Evolutionary conservation across 2,113 vertebrate genomes (phyloP).

Genomic region (Calyptommatus sinebrachiatus): DNA sequence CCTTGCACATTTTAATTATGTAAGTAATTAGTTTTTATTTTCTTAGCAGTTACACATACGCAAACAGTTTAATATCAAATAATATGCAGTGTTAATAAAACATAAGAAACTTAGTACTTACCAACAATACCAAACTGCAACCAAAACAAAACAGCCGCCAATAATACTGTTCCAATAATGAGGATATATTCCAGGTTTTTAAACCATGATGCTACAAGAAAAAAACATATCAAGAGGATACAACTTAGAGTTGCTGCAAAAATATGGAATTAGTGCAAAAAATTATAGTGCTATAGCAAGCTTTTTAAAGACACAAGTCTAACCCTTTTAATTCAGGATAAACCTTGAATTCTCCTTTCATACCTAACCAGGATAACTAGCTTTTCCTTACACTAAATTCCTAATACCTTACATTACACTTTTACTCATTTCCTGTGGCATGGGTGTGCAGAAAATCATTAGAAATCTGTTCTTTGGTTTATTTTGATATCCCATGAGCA

Average conservation of each 20-base stretch:
- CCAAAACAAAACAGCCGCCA: conserved; percentile 62
- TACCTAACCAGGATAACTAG: no score
- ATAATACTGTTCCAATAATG: conserved; percentile 58
- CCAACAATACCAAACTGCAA: conserved; percentile 65
- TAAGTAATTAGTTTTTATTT: background rate
- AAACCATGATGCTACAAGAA: conserved; percentile 68
- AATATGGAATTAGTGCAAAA: no score
- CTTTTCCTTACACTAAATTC: background rate
- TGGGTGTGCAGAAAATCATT: background rate
- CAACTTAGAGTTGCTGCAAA: background rate
- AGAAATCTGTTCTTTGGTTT: background rate
- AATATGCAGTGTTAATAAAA: conserved; percentile 23
- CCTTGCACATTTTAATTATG: background rate
- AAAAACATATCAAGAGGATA: conserved; percentile 8
- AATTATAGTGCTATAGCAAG: background rate
- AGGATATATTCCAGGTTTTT: conserved; percentile 59
- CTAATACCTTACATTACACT: background rate
- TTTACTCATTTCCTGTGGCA: background rate
- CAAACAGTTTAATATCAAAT: conserved; percentile 27
- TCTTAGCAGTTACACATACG: background rate
- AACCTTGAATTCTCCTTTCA: no score
- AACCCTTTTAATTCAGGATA: no score
- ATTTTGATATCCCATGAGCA: background rate
- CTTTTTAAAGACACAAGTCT: background rate
- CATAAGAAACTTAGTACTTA: conserved; percentile 63